phyloP scores from a whole-genome alignment of 2,113 vertebrate genomes.

The Sinosuthora webbiana region DNA sequence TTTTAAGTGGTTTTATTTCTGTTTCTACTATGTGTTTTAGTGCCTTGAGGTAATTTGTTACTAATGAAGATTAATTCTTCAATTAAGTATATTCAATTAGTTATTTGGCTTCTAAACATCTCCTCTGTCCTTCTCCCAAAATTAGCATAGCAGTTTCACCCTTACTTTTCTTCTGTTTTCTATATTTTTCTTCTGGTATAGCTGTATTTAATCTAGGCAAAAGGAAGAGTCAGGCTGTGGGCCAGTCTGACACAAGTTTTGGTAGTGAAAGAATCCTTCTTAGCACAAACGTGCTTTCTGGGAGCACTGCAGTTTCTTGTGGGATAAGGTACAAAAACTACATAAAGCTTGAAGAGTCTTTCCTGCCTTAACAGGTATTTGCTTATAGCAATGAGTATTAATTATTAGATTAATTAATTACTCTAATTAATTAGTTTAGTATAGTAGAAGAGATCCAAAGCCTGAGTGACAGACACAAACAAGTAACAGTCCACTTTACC shows the following conservation, averaged over 20 bases:
- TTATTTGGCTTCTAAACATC: background rate
- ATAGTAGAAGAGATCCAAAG: background rate
- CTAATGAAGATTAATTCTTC: background rate
- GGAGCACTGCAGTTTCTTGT: background rate
- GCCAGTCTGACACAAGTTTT: background rate
- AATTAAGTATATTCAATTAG: background rate
- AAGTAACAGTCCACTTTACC: background rate
- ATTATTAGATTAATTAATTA: background rate
- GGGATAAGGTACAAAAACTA: background rate
- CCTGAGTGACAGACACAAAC: background rate
- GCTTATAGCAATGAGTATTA: background rate
- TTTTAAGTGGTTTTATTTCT: background rate
- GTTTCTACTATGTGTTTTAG: background rate
- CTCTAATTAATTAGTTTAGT: background rate
- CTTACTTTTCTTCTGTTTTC: background rate
- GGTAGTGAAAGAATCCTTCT: background rate
- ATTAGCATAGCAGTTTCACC: background rate
- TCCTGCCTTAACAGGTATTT: background rate
- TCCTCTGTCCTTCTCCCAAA: background rate
- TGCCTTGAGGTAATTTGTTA: background rate
- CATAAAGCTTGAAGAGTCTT: background rate
- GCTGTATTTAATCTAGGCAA: background rate
- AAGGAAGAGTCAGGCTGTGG: background rate
- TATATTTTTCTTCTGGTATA: background rate
- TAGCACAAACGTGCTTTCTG: background rate